A percentile compares a stretch with the other conserved stretches of the same genome.
Evolutionary conservation across 1,140 invertebrate species (phyloP).

Genomic region (Drosophila willistoni): DNA sequence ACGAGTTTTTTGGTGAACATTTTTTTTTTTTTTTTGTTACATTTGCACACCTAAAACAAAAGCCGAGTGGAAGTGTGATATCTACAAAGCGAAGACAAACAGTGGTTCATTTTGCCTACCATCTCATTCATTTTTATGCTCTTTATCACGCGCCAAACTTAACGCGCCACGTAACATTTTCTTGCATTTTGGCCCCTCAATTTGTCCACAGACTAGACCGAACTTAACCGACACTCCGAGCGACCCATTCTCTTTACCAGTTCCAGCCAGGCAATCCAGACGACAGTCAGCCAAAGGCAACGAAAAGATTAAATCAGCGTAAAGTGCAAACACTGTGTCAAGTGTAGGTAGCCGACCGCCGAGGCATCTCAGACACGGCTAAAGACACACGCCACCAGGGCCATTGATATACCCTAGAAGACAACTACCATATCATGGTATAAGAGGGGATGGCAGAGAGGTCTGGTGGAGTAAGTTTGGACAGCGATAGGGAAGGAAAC

Average conservation of each 20-base stretch:
- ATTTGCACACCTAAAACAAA: constrained; percentile 42
- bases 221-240: constrained; percentile 6
- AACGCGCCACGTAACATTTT: constrained; percentile 33
- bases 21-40: constrained; percentile 2
- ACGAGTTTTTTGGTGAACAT: too few relatives aligned
- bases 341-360: constrained; percentile 56
- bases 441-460: neutral
- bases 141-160: constrained; percentile 73
- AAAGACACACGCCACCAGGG: constrained; percentile 51
- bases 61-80: constrained; percentile 19
- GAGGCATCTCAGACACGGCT: constrained; percentile 32
- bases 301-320: constrained; percentile 73
- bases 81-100: constrained; percentile 53
- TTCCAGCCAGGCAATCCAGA: constrained; percentile 24
- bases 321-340: constrained; percentile 77
- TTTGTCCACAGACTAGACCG: constrained; percentile 9
- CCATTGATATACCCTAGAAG: constrained; percentile 53
- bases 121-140: constrained; percentile 42
- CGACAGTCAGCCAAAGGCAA: constrained; percentile 58
- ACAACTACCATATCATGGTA: neutral
- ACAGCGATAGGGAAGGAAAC: constrained; percentile 19
- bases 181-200: constrained; percentile 6
- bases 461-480: constrained; percentile 10
- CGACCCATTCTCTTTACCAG: constrained; percentile 1
- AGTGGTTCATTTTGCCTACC: constrained; percentile 21